Evolutionary conservation across 2,888 invertebrate species (phyloP).

Genomic region (Drepanosiphum platanoidis): DNA sequence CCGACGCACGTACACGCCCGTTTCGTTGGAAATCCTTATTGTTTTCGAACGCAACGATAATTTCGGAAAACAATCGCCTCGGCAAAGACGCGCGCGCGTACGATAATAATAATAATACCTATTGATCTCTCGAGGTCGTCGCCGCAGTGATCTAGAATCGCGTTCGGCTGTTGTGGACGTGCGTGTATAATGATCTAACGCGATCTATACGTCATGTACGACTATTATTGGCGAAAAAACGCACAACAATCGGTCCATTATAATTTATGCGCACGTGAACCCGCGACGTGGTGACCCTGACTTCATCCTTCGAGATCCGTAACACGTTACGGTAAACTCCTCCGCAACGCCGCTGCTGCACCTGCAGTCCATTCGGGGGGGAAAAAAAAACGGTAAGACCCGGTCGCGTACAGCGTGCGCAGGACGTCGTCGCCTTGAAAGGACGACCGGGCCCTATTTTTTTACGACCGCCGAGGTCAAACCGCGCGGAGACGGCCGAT

Average conservation of each 20-base stretch:
- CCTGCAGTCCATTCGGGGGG: too few species aligned
- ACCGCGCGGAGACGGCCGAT: too few species aligned
- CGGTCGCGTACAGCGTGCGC: background rate
- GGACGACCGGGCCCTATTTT: too few species aligned
- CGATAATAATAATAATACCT: too few species aligned
- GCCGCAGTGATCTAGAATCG: background rate
- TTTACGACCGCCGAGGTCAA: too few species aligned
- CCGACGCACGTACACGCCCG: too few species aligned
- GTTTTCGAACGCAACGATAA: too few species aligned
- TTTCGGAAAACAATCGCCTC: too few species aligned
- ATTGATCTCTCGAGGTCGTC: too few species aligned
- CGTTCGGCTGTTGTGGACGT: background rate
- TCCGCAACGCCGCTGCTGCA: background rate
- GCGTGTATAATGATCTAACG: background rate
- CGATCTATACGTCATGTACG: background rate
- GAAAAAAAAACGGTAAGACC: background rate
- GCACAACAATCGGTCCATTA: background rate
- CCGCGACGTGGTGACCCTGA: constrained; percentile 11
- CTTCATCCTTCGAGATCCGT: constrained; percentile 15
- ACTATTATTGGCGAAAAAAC: background rate
- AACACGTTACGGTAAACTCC: constrained; percentile 48
- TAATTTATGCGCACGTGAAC: background rate
- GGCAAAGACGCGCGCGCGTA: too few species aligned
- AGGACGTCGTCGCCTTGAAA: background rate
- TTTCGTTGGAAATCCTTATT: too few species aligned